Percentiles rank a stretch among this genome's conserved stretches.
Conservation (phyloP, 2,888 invertebrate species). For the Platycheirus albimanus region DNA sequence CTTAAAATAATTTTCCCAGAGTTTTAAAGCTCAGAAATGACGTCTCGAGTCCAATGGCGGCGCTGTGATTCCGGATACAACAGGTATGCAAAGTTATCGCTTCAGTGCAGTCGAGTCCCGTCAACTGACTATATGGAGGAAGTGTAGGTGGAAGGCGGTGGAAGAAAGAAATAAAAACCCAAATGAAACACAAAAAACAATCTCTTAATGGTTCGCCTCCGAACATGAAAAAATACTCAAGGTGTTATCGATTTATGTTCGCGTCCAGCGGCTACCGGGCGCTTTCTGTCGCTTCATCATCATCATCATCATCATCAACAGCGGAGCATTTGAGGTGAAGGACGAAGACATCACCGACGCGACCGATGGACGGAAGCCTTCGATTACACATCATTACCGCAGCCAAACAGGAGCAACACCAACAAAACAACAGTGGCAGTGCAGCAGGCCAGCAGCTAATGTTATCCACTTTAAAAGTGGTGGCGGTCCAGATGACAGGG, state of each 20-base stretch:
- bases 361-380: conserved; percentile 70
- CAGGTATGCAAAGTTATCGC: conserved; percentile 71
- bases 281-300: conserved; percentile 78
- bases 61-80: conserved; percentile 57
- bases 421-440: conserved; percentile 49
- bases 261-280: conserved; percentile 82
- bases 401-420: conserved; percentile 67
- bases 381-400: conserved; percentile 73
- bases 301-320: conserved; percentile 38
- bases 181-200: conserved; percentile 78
- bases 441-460: conserved; percentile 52
- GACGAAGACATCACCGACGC: conserved; percentile 31
- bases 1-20: conserved; percentile 49
- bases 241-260: conserved; percentile 83
- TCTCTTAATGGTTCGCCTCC: conserved; percentile 83
- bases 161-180: conserved; percentile 44
- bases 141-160: conserved; percentile 37
- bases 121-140: not conserved
- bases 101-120: not conserved
- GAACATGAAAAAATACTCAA: conserved; percentile 83
- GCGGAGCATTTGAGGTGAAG: conserved; percentile 26
- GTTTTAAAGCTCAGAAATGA: conserved; percentile 40
- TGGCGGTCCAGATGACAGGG: conserved; percentile 21
- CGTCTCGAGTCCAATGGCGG: conserved; percentile 46
- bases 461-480: conserved; percentile 69